Evolutionary conservation across 35 echinoderm and acorn worm species (phyloP).

Genomic region (Diadema setosum): DNA sequence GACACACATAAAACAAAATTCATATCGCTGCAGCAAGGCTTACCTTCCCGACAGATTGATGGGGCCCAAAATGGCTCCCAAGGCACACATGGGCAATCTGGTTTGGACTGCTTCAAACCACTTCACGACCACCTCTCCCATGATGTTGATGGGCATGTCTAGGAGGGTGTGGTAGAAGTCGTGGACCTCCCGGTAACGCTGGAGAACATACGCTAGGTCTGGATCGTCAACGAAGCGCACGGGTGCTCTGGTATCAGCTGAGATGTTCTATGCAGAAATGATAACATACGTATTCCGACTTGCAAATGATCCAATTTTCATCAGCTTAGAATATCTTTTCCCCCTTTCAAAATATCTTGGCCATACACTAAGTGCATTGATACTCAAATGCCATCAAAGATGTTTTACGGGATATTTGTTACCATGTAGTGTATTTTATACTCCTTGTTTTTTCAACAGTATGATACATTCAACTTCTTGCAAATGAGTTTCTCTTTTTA

Average conservation of each 20-base stretch:
- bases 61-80: constrained; percentile 81
- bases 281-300: too few species aligned
- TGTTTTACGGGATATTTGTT: too few species aligned
- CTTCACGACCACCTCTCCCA: constrained; percentile 90
- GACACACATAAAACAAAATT: too few species aligned
- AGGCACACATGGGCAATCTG: constrained; percentile 80
- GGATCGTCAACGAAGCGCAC: constrained; percentile 84
- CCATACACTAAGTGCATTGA: too few species aligned
- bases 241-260: constrained; percentile 69
- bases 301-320: too few species aligned
- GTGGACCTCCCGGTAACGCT: constrained; percentile 93
- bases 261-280: constrained; percentile 56
- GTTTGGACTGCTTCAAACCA: constrained; percentile 97
- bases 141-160: constrained; percentile 86
- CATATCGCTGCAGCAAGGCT: neutral
- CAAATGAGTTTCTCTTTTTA: too few species aligned
- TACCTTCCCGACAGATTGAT: constrained; percentile 50
- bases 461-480: too few species aligned
- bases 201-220: constrained; percentile 86
- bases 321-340: too few species aligned
- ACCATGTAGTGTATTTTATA: too few species aligned
- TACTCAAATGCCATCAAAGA: too few species aligned
- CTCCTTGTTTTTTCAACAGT: too few species aligned
- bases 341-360: too few species aligned
- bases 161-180: constrained; percentile 92